Percentiles rank a stretch among this genome's conserved stretches.
phyloP scores from a whole-genome alignment of 2,888 invertebrate species.

The Latheticus oryzae region DNA sequence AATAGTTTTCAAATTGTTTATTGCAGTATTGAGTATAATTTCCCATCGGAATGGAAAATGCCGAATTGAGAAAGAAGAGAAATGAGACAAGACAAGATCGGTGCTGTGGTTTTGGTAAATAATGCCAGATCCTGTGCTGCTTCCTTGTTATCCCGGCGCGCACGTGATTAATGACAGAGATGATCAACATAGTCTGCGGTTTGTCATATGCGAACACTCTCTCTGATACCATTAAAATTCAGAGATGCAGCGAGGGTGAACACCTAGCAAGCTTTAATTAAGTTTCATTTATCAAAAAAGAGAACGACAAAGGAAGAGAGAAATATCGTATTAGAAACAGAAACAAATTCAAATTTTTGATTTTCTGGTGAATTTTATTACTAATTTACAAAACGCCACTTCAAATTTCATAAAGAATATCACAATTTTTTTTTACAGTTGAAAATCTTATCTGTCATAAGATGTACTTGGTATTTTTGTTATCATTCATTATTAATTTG shows the following conservation, averaged over 20 bases:
- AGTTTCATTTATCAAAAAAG: slow-evolving; percentile 9
- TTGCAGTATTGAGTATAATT: slow-evolving; percentile 13
- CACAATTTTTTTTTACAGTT: no score
- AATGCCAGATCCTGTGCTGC: slow-evolving; percentile 10
- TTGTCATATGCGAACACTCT: slow-evolving; percentile 25
- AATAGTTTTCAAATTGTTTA: slow-evolving; percentile 16
- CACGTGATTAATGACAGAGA: slow-evolving; percentile 24
- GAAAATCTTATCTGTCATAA: no score
- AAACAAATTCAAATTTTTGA: no score
- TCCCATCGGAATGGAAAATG: slow-evolving; percentile 14
- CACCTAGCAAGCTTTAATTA: slow-evolving; percentile 21
- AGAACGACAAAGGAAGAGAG: slow-evolving; percentile 3
- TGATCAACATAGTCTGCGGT: slow-evolving; percentile 29
- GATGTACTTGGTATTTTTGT: no score
- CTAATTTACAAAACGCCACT: no score
- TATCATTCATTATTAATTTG: no score
- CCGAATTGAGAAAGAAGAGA: no score
- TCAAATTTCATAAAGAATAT: no score
- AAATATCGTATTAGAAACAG: no score
- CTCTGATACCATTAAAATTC: slow-evolving; percentile 19
- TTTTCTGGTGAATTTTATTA: no score
- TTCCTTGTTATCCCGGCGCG: slow-evolving; percentile 18
- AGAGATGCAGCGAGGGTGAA: slow-evolving; percentile 21
- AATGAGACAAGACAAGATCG: not conserved
- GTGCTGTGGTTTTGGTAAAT: slow-evolving; percentile 7